Percentiles rank a stretch among this genome's conserved stretches.
Conservation (phyloP, 2,797 vertebrate species). For the Glyptemys insculpta region DNA sequence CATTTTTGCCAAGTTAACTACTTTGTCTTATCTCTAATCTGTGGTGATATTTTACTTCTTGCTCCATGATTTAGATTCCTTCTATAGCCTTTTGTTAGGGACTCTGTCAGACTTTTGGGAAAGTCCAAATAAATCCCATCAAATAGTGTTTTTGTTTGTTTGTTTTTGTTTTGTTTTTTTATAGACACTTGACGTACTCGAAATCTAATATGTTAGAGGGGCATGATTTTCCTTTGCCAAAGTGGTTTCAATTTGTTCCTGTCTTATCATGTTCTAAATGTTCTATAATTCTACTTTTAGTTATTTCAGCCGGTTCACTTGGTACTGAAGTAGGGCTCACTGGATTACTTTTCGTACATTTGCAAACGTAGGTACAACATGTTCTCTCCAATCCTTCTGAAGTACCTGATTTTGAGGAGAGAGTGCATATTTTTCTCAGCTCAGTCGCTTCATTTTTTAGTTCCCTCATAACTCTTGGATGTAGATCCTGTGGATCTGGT, state of each 20-base stretch:
- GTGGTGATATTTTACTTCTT: background rate
- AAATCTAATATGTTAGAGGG: background rate
- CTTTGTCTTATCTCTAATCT: background rate
- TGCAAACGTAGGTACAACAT: background rate
- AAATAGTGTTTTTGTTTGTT: background rate
- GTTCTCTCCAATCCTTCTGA: background rate
- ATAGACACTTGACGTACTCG: background rate
- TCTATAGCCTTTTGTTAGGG: background rate
- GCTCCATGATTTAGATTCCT: background rate
- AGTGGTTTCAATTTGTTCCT: background rate
- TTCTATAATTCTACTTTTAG: background rate
- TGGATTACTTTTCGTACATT: background rate
- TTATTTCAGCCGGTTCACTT: background rate
- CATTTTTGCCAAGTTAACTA: background rate
- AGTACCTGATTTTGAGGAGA: background rate
- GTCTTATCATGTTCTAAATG: background rate
- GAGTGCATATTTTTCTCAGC: background rate
- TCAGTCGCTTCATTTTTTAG: background rate
- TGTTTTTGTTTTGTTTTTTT: background rate
- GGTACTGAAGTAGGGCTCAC: background rate
- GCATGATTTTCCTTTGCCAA: background rate
- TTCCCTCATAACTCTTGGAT: background rate
- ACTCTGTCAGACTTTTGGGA: background rate
- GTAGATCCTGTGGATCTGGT: background rate
- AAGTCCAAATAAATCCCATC: background rate